phyloP scores from a whole-genome alignment of 2,888 invertebrate species.

The Polylopha cassiicola region DNA sequence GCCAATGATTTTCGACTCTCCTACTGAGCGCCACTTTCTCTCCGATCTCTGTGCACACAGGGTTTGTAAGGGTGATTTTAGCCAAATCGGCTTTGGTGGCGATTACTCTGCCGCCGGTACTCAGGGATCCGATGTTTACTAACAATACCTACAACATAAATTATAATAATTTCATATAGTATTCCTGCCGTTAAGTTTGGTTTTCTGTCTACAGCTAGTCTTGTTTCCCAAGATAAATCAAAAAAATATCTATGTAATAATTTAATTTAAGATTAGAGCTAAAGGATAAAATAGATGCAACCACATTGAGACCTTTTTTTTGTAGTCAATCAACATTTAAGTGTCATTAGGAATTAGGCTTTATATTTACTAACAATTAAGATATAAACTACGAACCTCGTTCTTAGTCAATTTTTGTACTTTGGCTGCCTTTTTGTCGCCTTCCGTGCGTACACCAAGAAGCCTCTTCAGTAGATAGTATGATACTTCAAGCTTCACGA shows the following conservation, averaged over 20 bases:
- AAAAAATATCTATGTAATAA: no score
- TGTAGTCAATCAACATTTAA: neutral
- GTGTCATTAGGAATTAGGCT: neutral
- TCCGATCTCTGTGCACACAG: constrained; percentile 98
- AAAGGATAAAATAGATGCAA: no score
- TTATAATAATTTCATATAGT: no score
- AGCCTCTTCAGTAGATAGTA: constrained; percentile 97
- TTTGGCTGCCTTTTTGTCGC: constrained; percentile 99
- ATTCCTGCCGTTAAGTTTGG: no score
- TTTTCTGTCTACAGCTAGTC: no score
- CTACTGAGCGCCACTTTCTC: constrained; percentile 99
- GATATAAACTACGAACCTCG: constrained; percentile 77
- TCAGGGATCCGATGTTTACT: constrained; percentile 99
- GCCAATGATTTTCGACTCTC: constrained; percentile 99
- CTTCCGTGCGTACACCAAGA: constrained; percentile 98
- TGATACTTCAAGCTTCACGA: constrained; percentile 98
- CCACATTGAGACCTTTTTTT: no score
- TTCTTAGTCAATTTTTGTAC: constrained; percentile 94
- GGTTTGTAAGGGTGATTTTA: constrained; percentile 96
- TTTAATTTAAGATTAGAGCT: no score
- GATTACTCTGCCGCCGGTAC: constrained; percentile 96
- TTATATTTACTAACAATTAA: neutral
- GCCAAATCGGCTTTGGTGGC: constrained; percentile 98
- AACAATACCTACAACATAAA: constrained; percentile 82
- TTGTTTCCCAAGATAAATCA: no score